These are phyloP conservation scores for Opisthocomus hoazin DNA, from an alignment of 2,113 vertebrate species.

Conservation along the genomic window DNA sequence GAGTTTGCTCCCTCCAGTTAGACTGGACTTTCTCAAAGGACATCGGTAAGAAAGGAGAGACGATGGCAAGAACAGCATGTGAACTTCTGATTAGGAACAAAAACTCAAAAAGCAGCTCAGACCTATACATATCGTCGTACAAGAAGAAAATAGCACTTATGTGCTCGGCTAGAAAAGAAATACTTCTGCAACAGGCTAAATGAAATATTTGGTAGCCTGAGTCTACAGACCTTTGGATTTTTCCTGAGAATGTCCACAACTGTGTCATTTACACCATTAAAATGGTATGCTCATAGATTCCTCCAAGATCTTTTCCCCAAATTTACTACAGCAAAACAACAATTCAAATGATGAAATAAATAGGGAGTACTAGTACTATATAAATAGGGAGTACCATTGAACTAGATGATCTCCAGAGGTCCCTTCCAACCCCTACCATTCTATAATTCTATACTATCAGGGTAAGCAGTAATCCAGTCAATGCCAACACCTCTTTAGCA, in stretches of 20 bases:
- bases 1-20: neutral
- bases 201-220: neutral
- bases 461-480: neutral
- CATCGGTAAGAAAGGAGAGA: neutral
- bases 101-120: neutral
- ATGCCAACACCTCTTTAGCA: neutral
- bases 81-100: neutral
- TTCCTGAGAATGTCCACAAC: neutral
- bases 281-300: neutral
- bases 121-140: neutral
- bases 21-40: constrained; percentile 6
- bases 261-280: neutral
- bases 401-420: no score
- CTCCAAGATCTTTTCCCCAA: neutral
- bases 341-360: neutral
- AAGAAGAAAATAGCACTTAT: neutral
- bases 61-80: neutral
- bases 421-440: no score
- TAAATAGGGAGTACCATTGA: no score
- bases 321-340: neutral
- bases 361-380: no score
- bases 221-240: neutral
- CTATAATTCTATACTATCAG: no score
- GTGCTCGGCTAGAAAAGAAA: neutral
- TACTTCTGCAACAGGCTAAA: neutral